A percentile compares a stretch with the other conserved stretches of the same genome.
Evolutionary conservation across 2,888 invertebrate genomes (phyloP).

Genomic region (Zygaena filipendulae): DNA sequence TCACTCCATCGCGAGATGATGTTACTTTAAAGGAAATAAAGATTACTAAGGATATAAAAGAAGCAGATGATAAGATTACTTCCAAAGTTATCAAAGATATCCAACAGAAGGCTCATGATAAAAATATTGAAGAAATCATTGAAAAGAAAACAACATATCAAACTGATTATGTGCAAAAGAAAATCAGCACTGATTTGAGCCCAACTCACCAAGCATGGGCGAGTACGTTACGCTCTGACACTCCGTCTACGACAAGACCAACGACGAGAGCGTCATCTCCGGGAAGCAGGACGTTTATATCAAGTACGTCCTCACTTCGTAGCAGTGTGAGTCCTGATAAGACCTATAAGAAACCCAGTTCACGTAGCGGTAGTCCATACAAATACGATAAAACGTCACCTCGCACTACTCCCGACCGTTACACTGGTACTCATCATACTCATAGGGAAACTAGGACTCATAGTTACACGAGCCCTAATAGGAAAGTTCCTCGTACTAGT

Average conservation of each 20-base stretch:
- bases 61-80: too few relatives aligned
- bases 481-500: constrained; percentile 28
- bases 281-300: constrained; percentile 60
- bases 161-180: constrained; percentile 64
- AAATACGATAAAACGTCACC: constrained; percentile 43
- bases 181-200: constrained; percentile 73
- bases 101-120: too few relatives aligned
- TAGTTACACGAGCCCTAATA: constrained; percentile 30
- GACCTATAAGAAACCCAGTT: constrained; percentile 32
- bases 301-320: constrained; percentile 62
- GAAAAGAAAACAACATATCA: constrained; percentile 65
- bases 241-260: constrained; percentile 62
- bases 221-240: constrained; percentile 74
- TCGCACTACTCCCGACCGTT: constrained; percentile 30
- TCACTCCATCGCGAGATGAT: too few relatives aligned
- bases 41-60: too few relatives aligned
- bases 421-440: constrained; percentile 35
- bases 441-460: constrained; percentile 33
- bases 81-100: too few relatives aligned
- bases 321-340: constrained; percentile 66
- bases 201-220: constrained; percentile 83
- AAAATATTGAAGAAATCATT: constrained; percentile 30
- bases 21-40: constrained; percentile 18
- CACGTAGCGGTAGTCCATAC: constrained; percentile 40
- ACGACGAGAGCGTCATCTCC: constrained; percentile 66